Evolutionary conservation across 1,140 invertebrate species (phyloP).

Genomic region (Nasonia vitripennis): DNA sequence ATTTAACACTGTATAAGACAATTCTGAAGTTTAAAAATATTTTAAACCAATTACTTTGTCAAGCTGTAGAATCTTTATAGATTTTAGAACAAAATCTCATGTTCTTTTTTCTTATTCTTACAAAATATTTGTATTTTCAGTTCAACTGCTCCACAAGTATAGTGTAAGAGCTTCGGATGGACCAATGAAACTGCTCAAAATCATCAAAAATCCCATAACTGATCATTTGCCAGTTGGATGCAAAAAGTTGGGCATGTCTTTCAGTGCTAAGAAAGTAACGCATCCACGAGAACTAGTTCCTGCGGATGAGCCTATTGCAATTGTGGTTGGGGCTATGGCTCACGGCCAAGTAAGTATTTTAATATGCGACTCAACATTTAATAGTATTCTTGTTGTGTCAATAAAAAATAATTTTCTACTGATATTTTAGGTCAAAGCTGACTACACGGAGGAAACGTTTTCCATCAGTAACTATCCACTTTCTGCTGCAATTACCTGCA

Average conservation of each 20-base stretch:
- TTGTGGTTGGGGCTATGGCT: constrained; percentile 98
- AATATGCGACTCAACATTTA: neutral
- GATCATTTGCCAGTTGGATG: constrained; percentile 97
- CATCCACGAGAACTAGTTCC: constrained; percentile 90
- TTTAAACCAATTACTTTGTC: neutral
- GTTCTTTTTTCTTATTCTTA: constrained; percentile 46
- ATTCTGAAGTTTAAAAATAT: neutral
- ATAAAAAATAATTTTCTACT: constrained; percentile 36
- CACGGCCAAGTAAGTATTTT: constrained; percentile 86
- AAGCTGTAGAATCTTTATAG: constrained; percentile 5
- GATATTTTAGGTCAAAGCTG: constrained; percentile 81
- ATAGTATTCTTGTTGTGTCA: neutral
- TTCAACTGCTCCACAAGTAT: constrained; percentile 97
- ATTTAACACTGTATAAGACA: no score
- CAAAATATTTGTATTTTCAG: constrained; percentile 76
- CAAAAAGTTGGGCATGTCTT: constrained; percentile 93
- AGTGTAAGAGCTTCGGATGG: constrained; percentile 92
- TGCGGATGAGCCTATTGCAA: constrained; percentile 86
- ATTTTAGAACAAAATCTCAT: constrained; percentile 2
- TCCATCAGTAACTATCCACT: constrained; percentile 98
- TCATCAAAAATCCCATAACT: constrained; percentile 98
- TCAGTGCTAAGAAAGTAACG: constrained; percentile 86
- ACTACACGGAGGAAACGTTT: constrained; percentile 93
- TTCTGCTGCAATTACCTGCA: constrained; percentile 96
- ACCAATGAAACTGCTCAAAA: constrained; percentile 93